phyloP scores from a whole-genome alignment of 2,113 vertebrate genomes.

The Poecile atricapillus region DNA sequence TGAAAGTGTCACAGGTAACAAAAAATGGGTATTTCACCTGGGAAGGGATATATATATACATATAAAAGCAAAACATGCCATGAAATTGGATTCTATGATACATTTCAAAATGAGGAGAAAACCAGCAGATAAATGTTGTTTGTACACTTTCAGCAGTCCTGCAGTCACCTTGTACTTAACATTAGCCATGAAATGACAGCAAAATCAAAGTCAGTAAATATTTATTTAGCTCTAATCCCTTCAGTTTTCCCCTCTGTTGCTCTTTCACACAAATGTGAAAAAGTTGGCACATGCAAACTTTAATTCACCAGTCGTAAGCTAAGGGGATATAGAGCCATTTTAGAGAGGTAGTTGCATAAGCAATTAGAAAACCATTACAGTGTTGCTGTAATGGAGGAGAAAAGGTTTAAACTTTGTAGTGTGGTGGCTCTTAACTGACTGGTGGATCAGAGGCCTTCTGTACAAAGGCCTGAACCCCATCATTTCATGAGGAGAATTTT shows the following conservation, averaged over 20 bases:
- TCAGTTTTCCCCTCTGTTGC: background rate
- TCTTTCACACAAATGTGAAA: background rate
- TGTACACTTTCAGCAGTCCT: background rate
- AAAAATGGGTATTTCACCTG: background rate
- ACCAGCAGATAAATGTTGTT: background rate
- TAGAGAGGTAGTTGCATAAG: background rate
- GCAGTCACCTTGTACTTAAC: constrained; percentile 39
- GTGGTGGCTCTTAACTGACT: background rate
- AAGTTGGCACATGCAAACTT: background rate
- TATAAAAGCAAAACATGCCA: background rate
- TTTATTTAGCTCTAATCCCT: constrained; percentile 53
- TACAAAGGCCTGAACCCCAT: background rate
- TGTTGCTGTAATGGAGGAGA: background rate
- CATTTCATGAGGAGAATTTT: background rate
- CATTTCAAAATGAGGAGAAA: background rate
- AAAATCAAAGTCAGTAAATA: constrained; percentile 42
- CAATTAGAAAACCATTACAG: background rate
- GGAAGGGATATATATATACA: background rate
- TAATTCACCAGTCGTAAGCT: background rate
- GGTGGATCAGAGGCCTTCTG: background rate
- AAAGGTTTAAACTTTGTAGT: background rate
- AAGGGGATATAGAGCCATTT: background rate
- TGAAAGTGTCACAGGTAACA: background rate
- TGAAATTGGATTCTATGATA: background rate
- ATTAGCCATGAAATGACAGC: background rate